Evolutionary conservation across 2,113 vertebrate genomes (phyloP).

Genomic region (Alligator sinensis): DNA sequence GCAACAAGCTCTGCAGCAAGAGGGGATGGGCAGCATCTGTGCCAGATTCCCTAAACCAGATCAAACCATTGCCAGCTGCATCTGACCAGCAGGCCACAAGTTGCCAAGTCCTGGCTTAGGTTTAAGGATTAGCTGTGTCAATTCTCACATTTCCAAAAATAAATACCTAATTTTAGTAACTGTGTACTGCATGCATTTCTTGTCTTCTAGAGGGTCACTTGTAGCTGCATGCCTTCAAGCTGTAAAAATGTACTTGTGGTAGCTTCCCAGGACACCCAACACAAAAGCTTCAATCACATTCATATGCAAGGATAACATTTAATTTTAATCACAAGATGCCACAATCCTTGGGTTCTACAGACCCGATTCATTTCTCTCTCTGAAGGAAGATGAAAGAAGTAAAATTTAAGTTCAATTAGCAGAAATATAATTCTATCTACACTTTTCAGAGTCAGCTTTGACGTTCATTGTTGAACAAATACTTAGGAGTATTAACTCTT

Average conservation of each 20-base stretch:
- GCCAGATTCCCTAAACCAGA: too few species aligned
- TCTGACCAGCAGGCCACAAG: neutral
- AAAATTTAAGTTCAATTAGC: constrained; percentile 13
- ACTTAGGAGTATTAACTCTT: neutral
- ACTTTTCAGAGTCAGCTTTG: neutral
- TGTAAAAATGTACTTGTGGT: neutral
- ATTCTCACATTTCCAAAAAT: neutral
- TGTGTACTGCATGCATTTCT: neutral
- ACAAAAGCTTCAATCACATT: constrained; percentile 2
- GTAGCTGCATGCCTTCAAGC: neutral
- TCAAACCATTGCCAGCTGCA: too few species aligned
- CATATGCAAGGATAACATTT: constrained; percentile 18
- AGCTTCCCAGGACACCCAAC: neutral
- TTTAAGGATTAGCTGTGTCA: neutral
- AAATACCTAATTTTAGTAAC: neutral
- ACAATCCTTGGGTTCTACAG: neutral
- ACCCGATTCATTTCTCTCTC: neutral
- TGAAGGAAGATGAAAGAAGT: neutral
- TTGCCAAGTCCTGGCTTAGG: neutral
- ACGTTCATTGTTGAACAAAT: neutral
- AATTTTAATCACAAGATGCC: constrained; percentile 18
- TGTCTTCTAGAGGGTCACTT: neutral
- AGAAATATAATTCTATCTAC: neutral
- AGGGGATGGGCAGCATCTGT: too few species aligned
- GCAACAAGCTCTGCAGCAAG: too few species aligned